phyloP scores from a whole-genome alignment of 2,113 vertebrate species.

The Urocolius indicus region DNA sequence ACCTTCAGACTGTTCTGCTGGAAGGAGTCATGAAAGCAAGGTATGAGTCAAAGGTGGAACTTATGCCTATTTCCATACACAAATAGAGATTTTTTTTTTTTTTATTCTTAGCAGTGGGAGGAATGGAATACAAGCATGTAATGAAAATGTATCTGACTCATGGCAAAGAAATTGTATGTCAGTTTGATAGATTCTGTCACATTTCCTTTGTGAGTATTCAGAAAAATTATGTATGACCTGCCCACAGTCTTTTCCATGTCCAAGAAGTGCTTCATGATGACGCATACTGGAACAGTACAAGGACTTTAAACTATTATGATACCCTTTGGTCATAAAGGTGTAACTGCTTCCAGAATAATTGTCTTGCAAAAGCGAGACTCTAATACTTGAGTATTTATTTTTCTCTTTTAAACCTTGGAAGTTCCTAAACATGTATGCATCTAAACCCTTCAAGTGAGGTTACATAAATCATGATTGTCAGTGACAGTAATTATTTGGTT shows the following conservation, averaged over 20 bases:
- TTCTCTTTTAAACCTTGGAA: background rate
- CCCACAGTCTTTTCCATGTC: background rate
- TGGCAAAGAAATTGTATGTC: background rate
- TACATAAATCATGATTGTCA: background rate
- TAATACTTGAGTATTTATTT: background rate
- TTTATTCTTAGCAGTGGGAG: background rate
- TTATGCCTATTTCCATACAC: background rate
- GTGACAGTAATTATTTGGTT: slow-evolving; percentile 14
- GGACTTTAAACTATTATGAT: background rate
- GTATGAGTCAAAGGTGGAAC: slow-evolving; percentile 34
- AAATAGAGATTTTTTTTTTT: background rate
- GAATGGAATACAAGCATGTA: background rate
- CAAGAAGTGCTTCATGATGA: background rate
- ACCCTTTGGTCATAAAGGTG: background rate
- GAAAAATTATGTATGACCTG: background rate
- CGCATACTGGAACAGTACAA: background rate
- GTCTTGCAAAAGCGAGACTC: background rate
- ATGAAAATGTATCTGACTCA: slow-evolving; percentile 12
- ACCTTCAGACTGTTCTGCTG: background rate
- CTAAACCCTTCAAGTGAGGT: background rate
- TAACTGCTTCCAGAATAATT: background rate
- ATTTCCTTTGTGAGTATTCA: background rate
- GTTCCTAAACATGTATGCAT: background rate
- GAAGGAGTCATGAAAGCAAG: background rate
- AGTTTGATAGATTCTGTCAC: background rate